Percentiles rank a stretch among this genome's conserved stretches.
phyloP scores from a whole-genome alignment of 30 jellyfish, hydroid and myxozoan genomes.

The Aurelia sp. region DNA sequence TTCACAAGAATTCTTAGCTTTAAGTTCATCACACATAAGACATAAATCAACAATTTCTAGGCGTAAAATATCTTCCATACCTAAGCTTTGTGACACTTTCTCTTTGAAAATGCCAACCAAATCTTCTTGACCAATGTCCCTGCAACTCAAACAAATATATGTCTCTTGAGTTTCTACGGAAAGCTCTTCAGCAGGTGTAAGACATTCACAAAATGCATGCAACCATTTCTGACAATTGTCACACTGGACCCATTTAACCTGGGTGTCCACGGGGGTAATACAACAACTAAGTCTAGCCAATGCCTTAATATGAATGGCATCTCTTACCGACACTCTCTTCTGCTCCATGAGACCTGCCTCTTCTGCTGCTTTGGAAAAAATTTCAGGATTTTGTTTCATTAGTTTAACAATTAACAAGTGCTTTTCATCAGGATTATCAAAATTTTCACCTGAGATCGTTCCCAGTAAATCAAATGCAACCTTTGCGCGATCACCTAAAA shows the following conservation, averaged over 20 bases:
- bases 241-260: conserved; percentile 31
- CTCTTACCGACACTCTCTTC: background rate
- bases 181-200: conserved; percentile 16
- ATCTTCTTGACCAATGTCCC: conserved; percentile 19
- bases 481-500: background rate
- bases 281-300: conserved; percentile 14
- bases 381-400: background rate
- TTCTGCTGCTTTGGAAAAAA: background rate
- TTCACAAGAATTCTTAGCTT: conserved; percentile 22
- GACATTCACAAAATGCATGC: conserved; percentile 30
- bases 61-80: conserved; percentile 23
- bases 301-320: background rate
- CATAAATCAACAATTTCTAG: conserved; percentile 8
- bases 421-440: background rate
- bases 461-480: background rate
- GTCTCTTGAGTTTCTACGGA: background rate
- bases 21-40: conserved; percentile 23
- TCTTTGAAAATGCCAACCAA: conserved; percentile 20
- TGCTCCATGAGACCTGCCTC: conserved; percentile 4
- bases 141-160: conserved; percentile 13
- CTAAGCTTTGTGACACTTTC: background rate
- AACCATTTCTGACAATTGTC: conserved; percentile 28
- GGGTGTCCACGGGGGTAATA: conserved; percentile 17
- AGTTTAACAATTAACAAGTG: background rate
- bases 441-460: background rate